Percentiles rank a stretch among this genome's conserved stretches.
Evolutionary conservation across 1,140 invertebrate genomes (phyloP).

Genomic region (Zaprionus camerounensis): DNA sequence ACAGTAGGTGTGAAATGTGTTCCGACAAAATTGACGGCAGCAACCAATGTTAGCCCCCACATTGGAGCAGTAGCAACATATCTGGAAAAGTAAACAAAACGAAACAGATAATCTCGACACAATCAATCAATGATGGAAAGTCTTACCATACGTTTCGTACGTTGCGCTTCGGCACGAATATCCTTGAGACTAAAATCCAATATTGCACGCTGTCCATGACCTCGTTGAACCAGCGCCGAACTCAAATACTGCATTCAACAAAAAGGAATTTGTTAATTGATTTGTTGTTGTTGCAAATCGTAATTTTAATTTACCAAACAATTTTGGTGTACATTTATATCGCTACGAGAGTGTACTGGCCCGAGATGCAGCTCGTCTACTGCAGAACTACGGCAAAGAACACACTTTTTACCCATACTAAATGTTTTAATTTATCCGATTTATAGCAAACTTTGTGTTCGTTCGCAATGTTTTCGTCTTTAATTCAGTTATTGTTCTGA

Average conservation of each 20-base stretch:
- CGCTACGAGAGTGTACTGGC: neutral
- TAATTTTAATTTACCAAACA: constrained; percentile 47
- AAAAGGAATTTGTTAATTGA: neutral
- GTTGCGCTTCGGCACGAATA: constrained; percentile 34
- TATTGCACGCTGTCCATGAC: constrained; percentile 3
- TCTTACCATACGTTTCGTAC: constrained; percentile 30
- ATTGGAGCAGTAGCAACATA: constrained; percentile 39
- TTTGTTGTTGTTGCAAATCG: neutral
- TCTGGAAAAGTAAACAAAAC: neutral
- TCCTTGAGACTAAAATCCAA: constrained; percentile 39
- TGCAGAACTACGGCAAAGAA: constrained; percentile 4
- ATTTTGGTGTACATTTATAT: constrained; percentile 39
- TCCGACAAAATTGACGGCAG: constrained; percentile 18
- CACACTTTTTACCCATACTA: constrained; percentile 2
- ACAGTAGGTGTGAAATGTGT: constrained; percentile 55
- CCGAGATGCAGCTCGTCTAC: constrained; percentile 18
- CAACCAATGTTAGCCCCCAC: constrained; percentile 54
- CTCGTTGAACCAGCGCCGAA: constrained; percentile 53
- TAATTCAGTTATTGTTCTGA: neutral
- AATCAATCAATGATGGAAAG: too few species aligned
- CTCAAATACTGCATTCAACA: constrained; percentile 50
- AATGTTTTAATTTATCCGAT: constrained; percentile 19
- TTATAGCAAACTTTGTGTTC: neutral
- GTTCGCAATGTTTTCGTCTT: neutral
- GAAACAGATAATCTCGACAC: too few species aligned